phyloP scores from a whole-genome alignment of 2,113 vertebrate species.

The Syngnathus floridae region DNA sequence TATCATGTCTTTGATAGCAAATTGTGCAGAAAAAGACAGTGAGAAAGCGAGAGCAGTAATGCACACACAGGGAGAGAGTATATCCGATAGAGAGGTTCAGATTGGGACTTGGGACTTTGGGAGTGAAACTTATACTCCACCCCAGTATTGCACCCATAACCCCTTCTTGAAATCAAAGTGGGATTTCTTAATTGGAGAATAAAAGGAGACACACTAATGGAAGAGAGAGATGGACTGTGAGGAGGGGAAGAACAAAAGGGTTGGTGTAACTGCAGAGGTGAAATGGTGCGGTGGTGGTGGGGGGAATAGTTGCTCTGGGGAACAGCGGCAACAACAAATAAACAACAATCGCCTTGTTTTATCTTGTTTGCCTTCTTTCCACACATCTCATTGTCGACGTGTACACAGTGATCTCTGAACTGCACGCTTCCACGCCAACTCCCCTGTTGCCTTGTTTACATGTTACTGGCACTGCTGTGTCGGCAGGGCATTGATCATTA shows the following conservation, averaged over 20 bases:
- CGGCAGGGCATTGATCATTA: constrained; percentile 55
- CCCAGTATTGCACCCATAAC: constrained; percentile 55
- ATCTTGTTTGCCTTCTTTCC: constrained; percentile 44
- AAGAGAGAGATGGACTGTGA: constrained; percentile 41
- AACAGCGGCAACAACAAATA: constrained; percentile 60
- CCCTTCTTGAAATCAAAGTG: constrained; percentile 64
- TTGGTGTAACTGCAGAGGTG: constrained; percentile 45
- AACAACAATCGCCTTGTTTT: constrained; percentile 65
- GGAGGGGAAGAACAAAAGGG: constrained; percentile 5
- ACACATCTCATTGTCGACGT: constrained; percentile 41
- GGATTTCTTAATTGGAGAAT: constrained; percentile 63
- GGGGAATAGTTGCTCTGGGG: constrained; percentile 54
- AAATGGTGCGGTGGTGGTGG: constrained; percentile 2
- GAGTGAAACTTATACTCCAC: constrained; percentile 41
- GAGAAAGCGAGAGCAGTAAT: constrained; percentile 10
- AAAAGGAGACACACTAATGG: constrained; percentile 36
- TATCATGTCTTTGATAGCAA: constrained; percentile 76
- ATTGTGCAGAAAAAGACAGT: constrained; percentile 52
- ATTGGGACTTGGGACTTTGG: constrained; percentile 50
- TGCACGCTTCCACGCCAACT: constrained; percentile 49
- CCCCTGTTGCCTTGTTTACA: constrained; percentile 69
- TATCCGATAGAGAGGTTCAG: constrained; percentile 28
- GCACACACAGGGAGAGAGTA: constrained; percentile 9
- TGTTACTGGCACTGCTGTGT: constrained; percentile 33
- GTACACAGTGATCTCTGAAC: constrained; percentile 64